Base-by-base conservation (phyloP, 2,113 vertebrate genomes). In the Urocitellus parryii region DNA sequence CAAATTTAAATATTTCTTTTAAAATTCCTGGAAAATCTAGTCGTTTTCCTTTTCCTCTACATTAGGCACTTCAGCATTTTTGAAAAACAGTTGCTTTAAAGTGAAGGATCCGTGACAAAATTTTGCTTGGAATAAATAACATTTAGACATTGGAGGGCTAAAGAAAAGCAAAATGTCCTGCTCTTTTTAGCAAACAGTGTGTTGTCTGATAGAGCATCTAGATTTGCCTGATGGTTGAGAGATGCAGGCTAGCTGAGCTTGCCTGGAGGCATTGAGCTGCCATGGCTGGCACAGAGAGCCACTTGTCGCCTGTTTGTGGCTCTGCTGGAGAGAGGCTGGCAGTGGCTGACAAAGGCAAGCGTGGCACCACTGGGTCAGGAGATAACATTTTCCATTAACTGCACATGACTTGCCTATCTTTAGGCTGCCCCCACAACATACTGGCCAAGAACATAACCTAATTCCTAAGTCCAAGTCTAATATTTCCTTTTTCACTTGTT, bases 91-190 rank as follows among this genome's bases (percentile, higher is more conserved):
- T 29, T 34, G 53, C 56, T 83, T 93, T 39, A 45, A 88, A 88
- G 82, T 70, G 27, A 83, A 58, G n/a, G 14, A 8, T 86, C 65
- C 20, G 24, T 93, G 37, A 73, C 22, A 78, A 58, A 86, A 89
- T 34, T 63, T 34, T 73, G 67, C 74, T 97, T 85, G 45, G 56
- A 80, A 94, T 58, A 80, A 48, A 94, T 58, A 80, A 48, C 53
- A 90, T 85, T 58, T 87, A 90, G 93, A 80, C n/a, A 90, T 51
- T 61, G 81, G 42, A 94, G n/a, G 9, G 42, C 25, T 81, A 76
- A 84, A 77, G 85, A 53, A 92, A 91, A 92, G 81, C 37, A 67
- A 73, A 17, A 29, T 32, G 32, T 27, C 32, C n/a, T 65, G 80
- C 18, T 34, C 70, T 89, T 78, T 65, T 42, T n/a, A 91, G 88